Evolutionary conservation across 2,888 invertebrate genomes (phyloP), one percentile per base, ranked within the genome.

Genomic region (Blastobasis adustella): DNA sequence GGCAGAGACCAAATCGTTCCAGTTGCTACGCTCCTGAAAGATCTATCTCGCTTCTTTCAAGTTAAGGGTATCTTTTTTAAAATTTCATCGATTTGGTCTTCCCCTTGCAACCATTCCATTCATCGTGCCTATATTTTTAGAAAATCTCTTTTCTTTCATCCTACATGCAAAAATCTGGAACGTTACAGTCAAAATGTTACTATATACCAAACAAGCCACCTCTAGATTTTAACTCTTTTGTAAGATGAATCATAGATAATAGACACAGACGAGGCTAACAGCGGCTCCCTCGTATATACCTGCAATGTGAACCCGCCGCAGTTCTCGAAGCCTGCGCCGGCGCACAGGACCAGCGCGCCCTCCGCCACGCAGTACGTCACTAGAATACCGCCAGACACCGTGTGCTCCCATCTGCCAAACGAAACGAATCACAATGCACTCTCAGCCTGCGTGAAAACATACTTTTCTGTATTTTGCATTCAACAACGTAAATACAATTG

Each of bases 351-450:
- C 39, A 83, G 52, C 0, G 80, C 83, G 0, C 69, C 38, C 5
- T 58, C 49, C 0, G 69, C 66, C 2, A 83, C 47, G 46, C 60
- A 54, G 47, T 73, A 82, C 0, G 83, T 77, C n/a, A 81, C 71
- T 2, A 81, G 47, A 1, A 83, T 51, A 0, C 84, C 84, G 0
- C 79, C 82, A 4, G 78, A 67, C 7, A 82, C 75, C 0, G 76
- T 65, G 48, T 76, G 77, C 57, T 85, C 84, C 82, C 81, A 85
- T 0, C 73, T 42, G 23, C 23, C 23, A 23, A 23, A 23, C 23
- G 23, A 23, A 1, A 23, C 23, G 23, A 23, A 23, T 23, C 23
- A 23, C 23, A 23, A 23, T 23, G 23, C 23, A 23, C 2, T 23
- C 23, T 23, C 23, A 23, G 23, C 23, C 23, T 23, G 1, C 23